Base-by-base conservation (phyloP, 2,888 invertebrate genomes). In the Disparrhopalites patrizii region DNA sequence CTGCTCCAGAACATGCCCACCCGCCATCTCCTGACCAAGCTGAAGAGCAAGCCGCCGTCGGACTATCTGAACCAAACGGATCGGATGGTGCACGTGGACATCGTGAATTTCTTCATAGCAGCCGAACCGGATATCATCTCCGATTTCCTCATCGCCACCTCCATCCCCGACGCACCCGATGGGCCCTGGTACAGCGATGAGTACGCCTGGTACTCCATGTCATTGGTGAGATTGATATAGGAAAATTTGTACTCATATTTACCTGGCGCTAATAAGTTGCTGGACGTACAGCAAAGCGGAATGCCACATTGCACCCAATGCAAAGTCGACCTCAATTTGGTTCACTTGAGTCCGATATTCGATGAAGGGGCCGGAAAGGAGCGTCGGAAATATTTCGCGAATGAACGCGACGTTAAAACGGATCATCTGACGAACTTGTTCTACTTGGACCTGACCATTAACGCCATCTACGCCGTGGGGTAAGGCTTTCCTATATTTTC, bases 1-100 rank as follows among this genome's bases (percentile, higher is more conserved):
- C 80, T 95, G 8, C 82, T 95, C 38, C 87, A 92, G 79, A 94
- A 95, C 78, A 88, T 94, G 64, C 91, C 93, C 5, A 91, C 93
- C 0, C 84, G 94, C 10, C 94, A 95, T 79, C 87, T 94, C 1
- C 93, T 95, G 69, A 73, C 77, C 15, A 73, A 73, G 58, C 86
- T 79, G 55, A 70, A 74, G 3, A 70, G 69, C n/a, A 70, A 68
- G 2, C 83, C 66, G 83, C 85, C 72, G 5, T 63, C 55, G 10
- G 62, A 80, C 8, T 82, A 87, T 55, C 84, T 84, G 73, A 83
- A 83, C 0, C 92, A 92, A 78, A 81, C 93, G 72, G 82, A 84
- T 66, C 85, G 87, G 77, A 81, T 91, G 64, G 82, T 90, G 25
- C 87, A 90, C 76, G 80, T 93, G 75, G 93, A 93, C 76, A 89